These are phyloP conservation scores for Lepidurus couesii DNA, from an alignment of 1,140 invertebrate species.

Conservation along the genomic window DNA sequence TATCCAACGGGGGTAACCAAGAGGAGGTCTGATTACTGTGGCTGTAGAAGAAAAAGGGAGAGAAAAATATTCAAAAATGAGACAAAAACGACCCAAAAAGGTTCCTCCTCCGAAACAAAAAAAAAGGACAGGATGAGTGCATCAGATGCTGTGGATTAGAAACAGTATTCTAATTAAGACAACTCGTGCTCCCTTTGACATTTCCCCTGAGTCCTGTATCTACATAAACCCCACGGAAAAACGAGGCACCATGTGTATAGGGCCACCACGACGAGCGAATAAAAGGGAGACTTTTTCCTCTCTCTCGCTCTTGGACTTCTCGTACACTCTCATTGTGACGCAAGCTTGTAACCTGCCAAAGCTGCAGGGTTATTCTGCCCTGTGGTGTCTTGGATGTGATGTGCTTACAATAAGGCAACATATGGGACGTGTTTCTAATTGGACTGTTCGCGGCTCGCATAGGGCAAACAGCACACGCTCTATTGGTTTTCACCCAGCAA, in stretches of 20 bases:
- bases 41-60: slow-evolving; percentile 48
- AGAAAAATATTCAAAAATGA: slow-evolving; percentile 29
- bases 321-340: not conserved
- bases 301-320: too few relatives aligned
- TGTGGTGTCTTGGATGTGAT: not conserved
- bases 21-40: slow-evolving; percentile 70
- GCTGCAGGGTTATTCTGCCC: not conserved
- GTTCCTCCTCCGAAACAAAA: too few relatives aligned
- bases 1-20: slow-evolving; percentile 76
- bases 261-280: too few relatives aligned
- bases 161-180: not conserved
- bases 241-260: not conserved
- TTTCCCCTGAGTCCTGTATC: slow-evolving; percentile 6
- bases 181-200: not conserved
- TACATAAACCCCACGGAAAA: not conserved
- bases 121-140: slow-evolving; percentile 27
- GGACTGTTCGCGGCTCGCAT: not conserved
- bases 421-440: slow-evolving; percentile 5
- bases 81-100: not conserved
- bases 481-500: not conserved
- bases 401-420: not conserved
- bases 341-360: slow-evolving; percentile 4
- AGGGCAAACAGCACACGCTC: not conserved
- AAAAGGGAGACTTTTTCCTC: too few relatives aligned
- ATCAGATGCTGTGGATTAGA: not conserved